A percentile compares a stretch with the other conserved stretches of the same genome.
Conservation (phyloP, 1,140 invertebrate species). For the Saxidomus purpurata region DNA sequence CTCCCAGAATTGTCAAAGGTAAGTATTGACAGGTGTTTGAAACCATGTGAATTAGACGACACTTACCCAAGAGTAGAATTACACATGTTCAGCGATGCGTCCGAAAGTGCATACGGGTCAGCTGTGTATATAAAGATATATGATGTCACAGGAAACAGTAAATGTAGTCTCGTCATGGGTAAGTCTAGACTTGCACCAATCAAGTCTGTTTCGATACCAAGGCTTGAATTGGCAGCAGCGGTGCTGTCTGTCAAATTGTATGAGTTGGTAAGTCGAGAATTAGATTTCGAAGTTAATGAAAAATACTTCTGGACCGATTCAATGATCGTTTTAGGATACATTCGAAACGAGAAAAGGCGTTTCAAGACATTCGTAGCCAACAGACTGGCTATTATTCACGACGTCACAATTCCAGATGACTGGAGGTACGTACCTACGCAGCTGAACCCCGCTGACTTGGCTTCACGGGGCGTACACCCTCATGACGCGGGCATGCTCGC, state of each 20-base stretch:
- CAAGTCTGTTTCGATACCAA: conserved; percentile 61
- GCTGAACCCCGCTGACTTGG: too few species aligned
- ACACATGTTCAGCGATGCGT: conserved; percentile 63
- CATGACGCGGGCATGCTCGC: neutral
- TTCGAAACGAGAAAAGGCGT: conserved; percentile 36
- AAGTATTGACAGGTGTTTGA: conserved; percentile 52
- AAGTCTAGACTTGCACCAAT: conserved; percentile 68
- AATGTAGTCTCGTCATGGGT: conserved; percentile 64
- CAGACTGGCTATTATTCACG: conserved; percentile 83
- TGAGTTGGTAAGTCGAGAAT: conserved; percentile 18
- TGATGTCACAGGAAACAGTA: conserved; percentile 55
- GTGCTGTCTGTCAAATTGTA: conserved; percentile 56
- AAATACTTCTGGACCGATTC: conserved; percentile 64
- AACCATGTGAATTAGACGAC: conserved; percentile 22
- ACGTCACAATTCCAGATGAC: conserved; percentile 53
- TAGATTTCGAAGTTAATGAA: conserved; percentile 45
- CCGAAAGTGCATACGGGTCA: conserved; percentile 55
- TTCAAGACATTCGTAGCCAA: conserved; percentile 86
- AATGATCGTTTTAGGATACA: conserved; percentile 60
- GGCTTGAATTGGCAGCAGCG: conserved; percentile 67
- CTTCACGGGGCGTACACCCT: conserved; percentile 44
- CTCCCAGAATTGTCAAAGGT: conserved; percentile 38
- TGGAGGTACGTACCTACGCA: conserved; percentile 76
- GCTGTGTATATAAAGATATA: conserved; percentile 74
- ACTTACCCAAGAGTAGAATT: conserved; percentile 15